Base-by-base conservation (phyloP, 2,888 invertebrate species). In the Parnassius orleans region DNA sequence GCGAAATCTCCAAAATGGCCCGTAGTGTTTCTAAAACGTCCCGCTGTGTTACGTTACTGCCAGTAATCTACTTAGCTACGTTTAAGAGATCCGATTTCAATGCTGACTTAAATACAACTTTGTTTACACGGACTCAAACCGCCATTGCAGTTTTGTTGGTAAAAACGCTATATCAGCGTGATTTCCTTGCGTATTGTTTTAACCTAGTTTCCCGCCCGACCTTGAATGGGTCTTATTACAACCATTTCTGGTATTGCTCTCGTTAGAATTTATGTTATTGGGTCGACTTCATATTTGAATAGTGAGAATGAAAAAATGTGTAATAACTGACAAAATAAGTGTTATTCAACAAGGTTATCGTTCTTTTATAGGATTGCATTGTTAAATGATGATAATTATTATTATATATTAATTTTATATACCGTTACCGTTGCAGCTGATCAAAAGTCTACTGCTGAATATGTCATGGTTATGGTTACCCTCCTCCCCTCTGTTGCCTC, bases 181-280 rank as follows among this genome's bases (percentile, higher is more conserved):
- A 51, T 54, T 53, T 54, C 53, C 46, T 46, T 10, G 56, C 48
- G 56, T 60, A 60, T 60, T 60, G 59, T 59, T 55, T 56, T 56
- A 63, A 63, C 63, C 63, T 33, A 60, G 63, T 60, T 64, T 64
- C 50, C 15, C 15, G 33, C 15, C 14, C 63, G 63, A 56, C 63
- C 63, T 64, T 64, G 60, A 64, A 60, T 60, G 9, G 15, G 10
- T 64, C 60, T 47, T 60, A 56, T 57, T 57, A 53, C 60, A 48
- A 53, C 57, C 57, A 57, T 53, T 63, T 60, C 46, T 19, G 59
- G 51, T 63, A 51, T 48, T 60, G 63, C 52, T 47, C 63, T 60
- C 57, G 57, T 53, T 60, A 53, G 48, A 56, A 60, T 57, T 47
- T 64, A 57, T 60, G 60, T 53, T 56, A 60, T 46, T 60, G 56